Conservation (phyloP, 1,140 invertebrate species). For the Whitmania pigra region DNA sequence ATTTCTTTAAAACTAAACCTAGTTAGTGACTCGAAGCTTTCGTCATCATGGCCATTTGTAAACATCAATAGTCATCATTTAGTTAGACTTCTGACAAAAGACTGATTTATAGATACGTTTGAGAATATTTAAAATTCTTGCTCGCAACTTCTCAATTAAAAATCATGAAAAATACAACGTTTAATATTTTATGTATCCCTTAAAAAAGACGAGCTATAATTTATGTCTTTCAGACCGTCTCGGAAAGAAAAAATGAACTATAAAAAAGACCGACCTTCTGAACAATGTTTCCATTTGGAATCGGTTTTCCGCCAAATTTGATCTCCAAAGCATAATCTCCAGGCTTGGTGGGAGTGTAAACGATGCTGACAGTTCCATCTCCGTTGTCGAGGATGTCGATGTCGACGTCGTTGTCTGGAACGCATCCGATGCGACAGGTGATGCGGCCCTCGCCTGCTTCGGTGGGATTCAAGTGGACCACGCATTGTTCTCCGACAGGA, state of each 20-base stretch:
- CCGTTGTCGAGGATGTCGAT: conserved; percentile 71
- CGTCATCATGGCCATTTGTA: too few relatives aligned
- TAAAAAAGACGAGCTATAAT: neutral
- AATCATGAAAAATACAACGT: neutral
- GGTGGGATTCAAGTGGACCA: conserved; percentile 66
- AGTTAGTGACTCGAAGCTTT: too few relatives aligned
- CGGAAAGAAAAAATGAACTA: neutral
- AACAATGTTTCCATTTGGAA: conserved; percentile 65
- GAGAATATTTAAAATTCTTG: too few relatives aligned
- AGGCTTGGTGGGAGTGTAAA: conserved; percentile 64
- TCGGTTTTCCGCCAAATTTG: conserved; percentile 72
- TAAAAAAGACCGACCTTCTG: conserved; percentile 29
- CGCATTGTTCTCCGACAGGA: conserved; percentile 58
- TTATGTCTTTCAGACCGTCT: neutral
- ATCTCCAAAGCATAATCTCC: conserved; percentile 72
- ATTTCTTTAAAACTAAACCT: too few relatives aligned
- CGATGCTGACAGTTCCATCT: conserved; percentile 66
- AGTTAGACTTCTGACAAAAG: too few relatives aligned
- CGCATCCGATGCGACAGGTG: conserved; percentile 67
- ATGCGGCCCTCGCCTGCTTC: conserved; percentile 69
- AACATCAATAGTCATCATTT: too few relatives aligned
- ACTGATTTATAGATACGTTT: too few relatives aligned
- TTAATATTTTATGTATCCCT: neutral
- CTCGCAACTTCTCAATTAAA: too few relatives aligned
- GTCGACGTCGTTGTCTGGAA: conserved; percentile 61